A percentile compares a stretch with the other conserved stretches of the same genome.
These are phyloP conservation scores for Elgaria multicarinata DNA, from an alignment of 2,113 vertebrate species.

Conservation along the genomic window DNA sequence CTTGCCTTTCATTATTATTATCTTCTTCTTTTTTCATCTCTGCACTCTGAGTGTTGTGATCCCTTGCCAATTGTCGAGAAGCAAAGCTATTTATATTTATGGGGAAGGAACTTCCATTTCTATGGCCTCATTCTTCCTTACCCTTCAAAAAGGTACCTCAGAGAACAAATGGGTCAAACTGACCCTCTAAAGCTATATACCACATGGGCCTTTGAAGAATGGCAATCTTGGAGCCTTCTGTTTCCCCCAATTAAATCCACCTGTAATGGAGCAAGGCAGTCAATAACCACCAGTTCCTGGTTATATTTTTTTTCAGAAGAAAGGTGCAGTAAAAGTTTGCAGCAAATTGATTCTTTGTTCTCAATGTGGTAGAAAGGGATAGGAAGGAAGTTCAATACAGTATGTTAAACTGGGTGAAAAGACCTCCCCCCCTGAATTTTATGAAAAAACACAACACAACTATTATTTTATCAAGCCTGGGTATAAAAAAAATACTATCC, in stretches of 20 bases:
- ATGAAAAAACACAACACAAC: not conserved
- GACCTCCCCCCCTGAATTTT: not conserved
- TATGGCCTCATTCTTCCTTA: not conserved
- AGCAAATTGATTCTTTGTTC: not conserved
- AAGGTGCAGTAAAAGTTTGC: not conserved
- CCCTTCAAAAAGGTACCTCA: constrained; percentile 11
- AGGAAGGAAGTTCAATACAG: not conserved
- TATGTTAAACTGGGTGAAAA: not conserved
- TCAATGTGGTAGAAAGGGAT: not conserved
- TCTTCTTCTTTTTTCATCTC: constrained; percentile 44
- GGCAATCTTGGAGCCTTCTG: not conserved
- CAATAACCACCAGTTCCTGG: not conserved
- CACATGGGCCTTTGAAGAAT: not conserved
- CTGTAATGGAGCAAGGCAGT: not conserved
- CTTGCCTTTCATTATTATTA: constrained; percentile 30
- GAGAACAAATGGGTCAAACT: not conserved
- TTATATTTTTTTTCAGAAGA: not conserved
- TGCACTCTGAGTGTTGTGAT: constrained; percentile 27
- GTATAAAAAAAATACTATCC: not conserved
- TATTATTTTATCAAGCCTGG: not conserved
- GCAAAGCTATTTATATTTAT: constrained; percentile 23
- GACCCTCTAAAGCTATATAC: constrained; percentile 22
- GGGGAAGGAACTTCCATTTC: not conserved
- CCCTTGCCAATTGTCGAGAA: not conserved
- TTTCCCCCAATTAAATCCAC: not conserved